These are phyloP conservation scores for Brachionichthys hirsutus DNA, from an alignment of 2,113 vertebrate species.

Conservation along the genomic window DNA sequence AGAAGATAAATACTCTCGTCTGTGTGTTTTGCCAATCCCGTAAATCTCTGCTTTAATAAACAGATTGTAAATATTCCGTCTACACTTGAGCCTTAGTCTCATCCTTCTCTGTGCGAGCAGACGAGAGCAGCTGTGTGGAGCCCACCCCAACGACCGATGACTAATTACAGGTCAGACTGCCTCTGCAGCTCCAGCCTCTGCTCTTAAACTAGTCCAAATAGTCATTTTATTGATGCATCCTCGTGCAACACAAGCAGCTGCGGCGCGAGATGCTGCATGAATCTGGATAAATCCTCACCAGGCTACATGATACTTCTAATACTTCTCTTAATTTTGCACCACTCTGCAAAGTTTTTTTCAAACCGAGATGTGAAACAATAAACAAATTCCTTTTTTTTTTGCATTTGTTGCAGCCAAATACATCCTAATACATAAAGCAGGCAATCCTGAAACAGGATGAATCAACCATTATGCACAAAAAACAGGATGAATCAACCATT, in stretches of 20 bases:
- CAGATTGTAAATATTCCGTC: constrained; percentile 62
- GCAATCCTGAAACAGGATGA: constrained; percentile 12
- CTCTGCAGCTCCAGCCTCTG: neutral
- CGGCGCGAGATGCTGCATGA: neutral
- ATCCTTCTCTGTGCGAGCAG: constrained; percentile 17
- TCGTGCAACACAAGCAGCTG: constrained; percentile 1
- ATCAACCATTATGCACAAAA: constrained; percentile 33
- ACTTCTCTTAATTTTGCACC: neutral
- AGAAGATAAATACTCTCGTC: constrained; percentile 26
- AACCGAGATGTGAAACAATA: neutral
- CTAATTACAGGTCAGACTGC: constrained; percentile 25
- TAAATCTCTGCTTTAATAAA: constrained; percentile 35
- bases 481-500: constrained; percentile 26
- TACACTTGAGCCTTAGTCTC: constrained; percentile 38
- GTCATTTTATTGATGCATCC: neutral
- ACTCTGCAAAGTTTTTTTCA: constrained; percentile 2
- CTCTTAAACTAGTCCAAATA: constrained; percentile 13
- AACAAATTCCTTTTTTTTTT: too few relatives aligned
- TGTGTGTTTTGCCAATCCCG: constrained; percentile 3
- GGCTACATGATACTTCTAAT: neutral
- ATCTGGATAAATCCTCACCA: neutral
- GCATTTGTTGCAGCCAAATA: neutral
- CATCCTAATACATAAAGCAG: constrained; percentile 6
- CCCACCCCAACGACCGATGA: constrained; percentile 10
- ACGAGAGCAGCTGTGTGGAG: constrained; percentile 38